Conservation (phyloP, 2,113 vertebrate species). For the Arothron firmamentum region DNA sequence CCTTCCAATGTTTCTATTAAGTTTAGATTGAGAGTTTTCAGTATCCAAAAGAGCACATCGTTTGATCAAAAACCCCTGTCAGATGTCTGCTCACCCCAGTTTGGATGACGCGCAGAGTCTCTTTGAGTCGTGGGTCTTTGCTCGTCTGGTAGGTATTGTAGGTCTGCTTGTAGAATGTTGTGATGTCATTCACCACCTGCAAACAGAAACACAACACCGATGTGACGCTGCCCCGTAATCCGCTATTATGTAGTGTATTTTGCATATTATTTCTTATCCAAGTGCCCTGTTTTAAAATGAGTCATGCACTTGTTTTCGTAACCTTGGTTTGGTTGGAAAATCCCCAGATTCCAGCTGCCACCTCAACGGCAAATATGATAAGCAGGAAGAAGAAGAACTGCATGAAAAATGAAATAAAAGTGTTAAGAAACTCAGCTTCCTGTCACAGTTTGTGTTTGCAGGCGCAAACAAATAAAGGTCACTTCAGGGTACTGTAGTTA, state of each 20-base stretch:
- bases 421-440: constrained; percentile 16
- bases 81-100: constrained; percentile 68
- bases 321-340: constrained; percentile 93
- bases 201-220: background rate
- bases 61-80: background rate
- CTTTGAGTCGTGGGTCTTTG: constrained; percentile 63
- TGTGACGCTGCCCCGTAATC: background rate
- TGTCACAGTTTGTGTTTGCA: constrained; percentile 10
- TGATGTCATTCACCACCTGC: constrained; percentile 83
- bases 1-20: too few relatives aligned
- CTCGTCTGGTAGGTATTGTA: constrained; percentile 69
- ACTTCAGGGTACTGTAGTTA: constrained; percentile 29
- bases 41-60: background rate
- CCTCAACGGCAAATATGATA: constrained; percentile 90
- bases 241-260: background rate
- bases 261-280: background rate
- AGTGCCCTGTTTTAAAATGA: background rate
- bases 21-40: too few relatives aligned
- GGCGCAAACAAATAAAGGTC: constrained; percentile 39
- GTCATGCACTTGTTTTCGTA: background rate
- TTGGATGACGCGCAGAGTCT: constrained; percentile 84
- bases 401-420: constrained; percentile 18
- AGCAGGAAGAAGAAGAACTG: constrained; percentile 95
- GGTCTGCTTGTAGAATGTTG: constrained; percentile 80
- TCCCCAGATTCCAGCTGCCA: constrained; percentile 94